Conservation (phyloP, 2,797 vertebrate genomes). For the Hyperoplus immaculatus region DNA sequence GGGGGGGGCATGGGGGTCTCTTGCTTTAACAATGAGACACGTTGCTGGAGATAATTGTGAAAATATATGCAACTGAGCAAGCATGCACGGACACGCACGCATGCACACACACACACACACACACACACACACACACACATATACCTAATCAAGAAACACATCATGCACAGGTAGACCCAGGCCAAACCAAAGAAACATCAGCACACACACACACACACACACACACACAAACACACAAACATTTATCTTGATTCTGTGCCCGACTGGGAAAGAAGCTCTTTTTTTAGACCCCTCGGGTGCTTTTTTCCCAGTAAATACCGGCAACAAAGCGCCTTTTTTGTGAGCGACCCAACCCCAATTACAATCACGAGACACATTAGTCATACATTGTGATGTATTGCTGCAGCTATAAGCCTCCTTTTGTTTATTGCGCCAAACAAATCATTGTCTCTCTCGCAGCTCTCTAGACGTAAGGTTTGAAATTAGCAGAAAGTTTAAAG, state of each 20-base stretch:
- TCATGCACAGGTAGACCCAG: slow-evolving; percentile 39
- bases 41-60: slow-evolving; percentile 56
- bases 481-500: slow-evolving; percentile 48
- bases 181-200: slow-evolving; percentile 37
- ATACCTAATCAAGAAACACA: slow-evolving; percentile 43
- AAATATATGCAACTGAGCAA: slow-evolving; percentile 44
- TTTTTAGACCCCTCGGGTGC: slow-evolving; percentile 61
- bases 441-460: slow-evolving; percentile 5
- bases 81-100: slow-evolving; percentile 14
- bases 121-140: slow-evolving; percentile 20
- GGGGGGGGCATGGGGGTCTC: slow-evolving; percentile 13
- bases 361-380: slow-evolving; percentile 72
- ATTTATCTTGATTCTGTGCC: slow-evolving; percentile 31
- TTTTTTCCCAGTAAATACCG: slow-evolving; percentile 68
- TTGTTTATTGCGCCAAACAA: slow-evolving; percentile 61
- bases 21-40: slow-evolving; percentile 58
- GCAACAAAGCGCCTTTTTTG: slow-evolving; percentile 51
- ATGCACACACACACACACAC: slow-evolving; percentile 16
- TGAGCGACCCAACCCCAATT: slow-evolving; percentile 66
- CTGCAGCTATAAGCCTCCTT: slow-evolving; percentile 59
- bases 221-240: neutral
- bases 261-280: slow-evolving; percentile 39
- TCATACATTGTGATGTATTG: slow-evolving; percentile 66
- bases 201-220: neutral
- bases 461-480: slow-evolving; percentile 43